Evolutionary conservation across 1,140 invertebrate species (phyloP).

Genomic region (Littorina saxatilis): DNA sequence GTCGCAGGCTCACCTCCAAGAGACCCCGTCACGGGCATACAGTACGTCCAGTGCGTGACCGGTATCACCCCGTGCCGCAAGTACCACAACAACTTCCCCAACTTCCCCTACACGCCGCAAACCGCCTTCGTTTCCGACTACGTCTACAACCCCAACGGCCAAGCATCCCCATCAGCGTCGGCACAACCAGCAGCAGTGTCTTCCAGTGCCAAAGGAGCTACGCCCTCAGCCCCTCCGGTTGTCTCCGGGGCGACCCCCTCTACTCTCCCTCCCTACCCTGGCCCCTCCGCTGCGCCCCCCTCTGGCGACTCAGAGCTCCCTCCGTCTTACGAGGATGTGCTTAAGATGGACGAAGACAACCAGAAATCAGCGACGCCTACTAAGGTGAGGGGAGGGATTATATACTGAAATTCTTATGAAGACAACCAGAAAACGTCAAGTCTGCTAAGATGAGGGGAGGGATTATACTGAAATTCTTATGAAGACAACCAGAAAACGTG

Average conservation of each 20-base stretch:
- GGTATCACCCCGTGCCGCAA: constrained; percentile 30
- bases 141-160: background rate
- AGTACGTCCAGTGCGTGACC: constrained; percentile 14
- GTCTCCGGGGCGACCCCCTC: background rate
- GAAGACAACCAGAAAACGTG: too few species aligned
- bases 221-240: too few species aligned
- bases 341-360: constrained; percentile 28
- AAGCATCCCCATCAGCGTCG: background rate
- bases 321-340: constrained; percentile 41
- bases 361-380: background rate
- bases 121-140: constrained; percentile 13
- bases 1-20: background rate
- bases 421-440: too few species aligned
- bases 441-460: too few species aligned
- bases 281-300: background rate
- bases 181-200: background rate
- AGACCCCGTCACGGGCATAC: background rate
- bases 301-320: background rate
- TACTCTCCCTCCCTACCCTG: background rate
- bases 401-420: too few species aligned
- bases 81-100: constrained; percentile 32
- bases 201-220: background rate
- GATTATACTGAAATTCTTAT: too few species aligned
- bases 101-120: constrained; percentile 26
- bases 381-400: too few species aligned